Base-by-base conservation (phyloP, 2,113 vertebrate genomes). In the Percopsis transmontana region DNA sequence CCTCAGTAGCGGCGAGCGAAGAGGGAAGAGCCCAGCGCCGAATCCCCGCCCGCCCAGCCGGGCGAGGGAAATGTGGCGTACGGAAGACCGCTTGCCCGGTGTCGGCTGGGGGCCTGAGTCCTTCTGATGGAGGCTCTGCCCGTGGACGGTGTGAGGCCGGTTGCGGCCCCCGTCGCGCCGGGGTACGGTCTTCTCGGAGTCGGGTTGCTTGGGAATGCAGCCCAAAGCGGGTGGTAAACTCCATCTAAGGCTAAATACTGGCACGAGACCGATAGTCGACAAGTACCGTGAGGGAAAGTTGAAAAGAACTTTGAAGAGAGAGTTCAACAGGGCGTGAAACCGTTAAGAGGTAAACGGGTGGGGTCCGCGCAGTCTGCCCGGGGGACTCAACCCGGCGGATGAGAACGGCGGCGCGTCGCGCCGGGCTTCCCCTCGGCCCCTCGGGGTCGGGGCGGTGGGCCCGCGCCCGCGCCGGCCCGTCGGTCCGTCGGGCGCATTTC, bases 1-100 rank as follows among this genome's bases (percentile, higher is more conserved):
- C 76, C 76, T 45, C 44, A 82, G 79, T 80, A 82, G 74, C 62
- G 40, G 72, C 67, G 63, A 76, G 78, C 13, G 56, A 86, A 77
- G 62, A 66, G 73, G 70, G 68, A 72, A 60, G 53, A 79, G 71
- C 67, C 56, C 72, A 79, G 68, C 55, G 41, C 50, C 18, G 39
- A 75, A 74, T 74, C 53, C 66, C 60, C 2, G 14, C 2, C 58
- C 38, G 12, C 21, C 27, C 27, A 33, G 5, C 16, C 24, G 67
- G 45, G 58, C 70, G 54, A 56, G 20, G 68, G 58, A 51, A 15
- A 33, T 75, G 73, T 80, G 64, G 67, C 5, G 27, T 33, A 33
- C 27, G 5, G 27, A 33, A 33, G 27, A 33, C 8, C 5, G 5
- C 24, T 54, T 47, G 27, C 67, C 44, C 50, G 50, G 66, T 16